phyloP scores from a whole-genome alignment of 2,888 invertebrate species.

The Amphimallon solstitiale region DNA sequence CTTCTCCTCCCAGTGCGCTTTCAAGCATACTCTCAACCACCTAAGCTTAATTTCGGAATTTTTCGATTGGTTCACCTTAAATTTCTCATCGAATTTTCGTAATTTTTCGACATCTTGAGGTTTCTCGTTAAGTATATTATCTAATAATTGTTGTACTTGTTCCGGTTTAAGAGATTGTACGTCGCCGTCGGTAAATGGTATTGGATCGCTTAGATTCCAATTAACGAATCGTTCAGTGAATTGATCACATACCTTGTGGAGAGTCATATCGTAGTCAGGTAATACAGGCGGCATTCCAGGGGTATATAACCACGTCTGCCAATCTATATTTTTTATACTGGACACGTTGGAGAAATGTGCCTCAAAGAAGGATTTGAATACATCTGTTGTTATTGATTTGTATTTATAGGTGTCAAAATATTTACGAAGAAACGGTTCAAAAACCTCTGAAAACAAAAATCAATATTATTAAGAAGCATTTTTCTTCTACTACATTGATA shows the following conservation, averaged over 20 bases:
- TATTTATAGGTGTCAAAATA: slow-evolving; percentile 84
- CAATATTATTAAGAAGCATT: too few species aligned
- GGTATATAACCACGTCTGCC: slow-evolving; percentile 83
- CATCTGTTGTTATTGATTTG: slow-evolving; percentile 83
- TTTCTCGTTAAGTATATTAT: slow-evolving; percentile 70
- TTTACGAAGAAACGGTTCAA: slow-evolving; percentile 85
- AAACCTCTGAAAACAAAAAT: slow-evolving; percentile 65
- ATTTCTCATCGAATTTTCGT: slow-evolving; percentile 70
- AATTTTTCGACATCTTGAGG: slow-evolving; percentile 69
- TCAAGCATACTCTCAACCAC: slow-evolving; percentile 83
- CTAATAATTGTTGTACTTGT: slow-evolving; percentile 77
- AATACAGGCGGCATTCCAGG: slow-evolving; percentile 91
- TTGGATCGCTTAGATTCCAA: slow-evolving; percentile 54
- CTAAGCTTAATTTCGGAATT: slow-evolving; percentile 85
- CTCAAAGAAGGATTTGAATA: slow-evolving; percentile 80
- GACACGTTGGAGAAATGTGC: slow-evolving; percentile 73
- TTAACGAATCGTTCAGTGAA: slow-evolving; percentile 69
- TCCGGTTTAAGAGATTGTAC: slow-evolving; percentile 68
- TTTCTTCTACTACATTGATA: too few species aligned
- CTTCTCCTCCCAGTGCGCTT: slow-evolving; percentile 74
- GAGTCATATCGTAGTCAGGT: slow-evolving; percentile 78
- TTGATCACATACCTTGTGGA: slow-evolving; percentile 70
- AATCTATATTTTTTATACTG: slow-evolving; percentile 75
- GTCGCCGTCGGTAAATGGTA: slow-evolving; percentile 66
- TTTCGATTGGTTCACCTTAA: slow-evolving; percentile 71